phyloP scores from a whole-genome alignment of 2,797 vertebrate genomes.

The Perodicticus potto region DNA sequence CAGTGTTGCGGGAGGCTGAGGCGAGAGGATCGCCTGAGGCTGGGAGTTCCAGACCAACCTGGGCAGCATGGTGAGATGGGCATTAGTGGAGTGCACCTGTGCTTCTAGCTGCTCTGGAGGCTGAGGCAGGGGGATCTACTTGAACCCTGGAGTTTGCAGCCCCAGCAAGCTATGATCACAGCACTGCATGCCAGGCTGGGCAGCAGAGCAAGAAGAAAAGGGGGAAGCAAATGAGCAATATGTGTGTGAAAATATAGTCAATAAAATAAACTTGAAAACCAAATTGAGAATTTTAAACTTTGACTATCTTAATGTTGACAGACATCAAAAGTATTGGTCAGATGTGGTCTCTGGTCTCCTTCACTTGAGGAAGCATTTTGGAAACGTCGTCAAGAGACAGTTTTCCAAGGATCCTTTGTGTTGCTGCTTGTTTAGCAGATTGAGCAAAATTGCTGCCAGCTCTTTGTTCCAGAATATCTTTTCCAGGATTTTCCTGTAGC shows the following conservation, averaged over 20 bases:
- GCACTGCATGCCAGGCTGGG: neutral
- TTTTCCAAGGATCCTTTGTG: neutral
- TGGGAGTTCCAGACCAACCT: neutral
- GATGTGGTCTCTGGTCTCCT: neutral
- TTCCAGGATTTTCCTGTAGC: neutral
- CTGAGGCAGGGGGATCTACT: neutral
- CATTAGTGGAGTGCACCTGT: neutral
- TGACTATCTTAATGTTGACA: slow-evolving; percentile 6
- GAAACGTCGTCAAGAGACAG: neutral
- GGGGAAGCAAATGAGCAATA: neutral
- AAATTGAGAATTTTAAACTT: neutral
- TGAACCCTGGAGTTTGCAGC: neutral
- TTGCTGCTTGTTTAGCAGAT: neutral
- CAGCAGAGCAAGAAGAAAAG: neutral
- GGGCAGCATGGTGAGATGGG: neutral
- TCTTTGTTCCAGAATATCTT: neutral
- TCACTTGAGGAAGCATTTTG: neutral
- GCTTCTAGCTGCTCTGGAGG: neutral
- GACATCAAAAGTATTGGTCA: neutral
- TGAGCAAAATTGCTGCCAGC: neutral
- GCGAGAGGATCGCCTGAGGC: neutral
- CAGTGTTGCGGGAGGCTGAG: neutral
- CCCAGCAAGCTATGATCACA: neutral
- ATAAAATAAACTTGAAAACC: slow-evolving; percentile 1
- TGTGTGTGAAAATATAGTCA: neutral